Conservation (phyloP, 2,113 vertebrate species). For the Symphodus melops region DNA sequence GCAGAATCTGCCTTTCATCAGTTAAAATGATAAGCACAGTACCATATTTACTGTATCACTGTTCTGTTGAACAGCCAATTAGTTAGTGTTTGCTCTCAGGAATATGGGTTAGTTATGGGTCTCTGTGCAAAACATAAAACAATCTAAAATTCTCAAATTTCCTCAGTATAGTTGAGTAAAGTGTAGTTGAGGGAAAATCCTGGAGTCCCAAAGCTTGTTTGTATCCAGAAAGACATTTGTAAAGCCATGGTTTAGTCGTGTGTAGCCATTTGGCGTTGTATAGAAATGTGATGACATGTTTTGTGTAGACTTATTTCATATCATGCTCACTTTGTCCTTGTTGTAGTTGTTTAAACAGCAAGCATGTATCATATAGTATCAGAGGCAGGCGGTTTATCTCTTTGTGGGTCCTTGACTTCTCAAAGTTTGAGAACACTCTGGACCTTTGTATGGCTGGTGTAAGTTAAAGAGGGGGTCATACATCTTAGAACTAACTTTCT, state of each 20-base stretch:
- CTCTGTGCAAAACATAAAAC: background rate
- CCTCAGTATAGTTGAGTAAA: no score
- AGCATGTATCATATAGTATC: no score
- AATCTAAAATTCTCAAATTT: no score
- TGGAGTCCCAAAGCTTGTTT: background rate
- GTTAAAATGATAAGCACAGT: no score
- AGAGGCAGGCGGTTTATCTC: no score
- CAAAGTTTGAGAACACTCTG: background rate
- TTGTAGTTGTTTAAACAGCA: no score
- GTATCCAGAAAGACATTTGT: background rate
- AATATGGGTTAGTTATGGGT: background rate
- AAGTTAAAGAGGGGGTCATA: constrained; percentile 4
- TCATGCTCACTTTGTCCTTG: background rate
- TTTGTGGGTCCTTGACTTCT: background rate
- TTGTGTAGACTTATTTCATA: background rate
- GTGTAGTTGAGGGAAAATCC: background rate
- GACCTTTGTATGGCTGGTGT: background rate
- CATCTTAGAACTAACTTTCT: constrained; percentile 29
- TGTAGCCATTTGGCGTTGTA: background rate
- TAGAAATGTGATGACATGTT: background rate
- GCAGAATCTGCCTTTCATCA: no score
- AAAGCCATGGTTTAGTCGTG: no score
- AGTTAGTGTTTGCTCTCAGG: background rate
- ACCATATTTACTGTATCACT: no score
- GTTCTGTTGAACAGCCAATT: no score